A percentile compares a stretch with the other conserved stretches of the same genome.
Evolutionary conservation across 2,797 vertebrate species (phyloP).

Genomic region (Clarias platycephalus): DNA sequence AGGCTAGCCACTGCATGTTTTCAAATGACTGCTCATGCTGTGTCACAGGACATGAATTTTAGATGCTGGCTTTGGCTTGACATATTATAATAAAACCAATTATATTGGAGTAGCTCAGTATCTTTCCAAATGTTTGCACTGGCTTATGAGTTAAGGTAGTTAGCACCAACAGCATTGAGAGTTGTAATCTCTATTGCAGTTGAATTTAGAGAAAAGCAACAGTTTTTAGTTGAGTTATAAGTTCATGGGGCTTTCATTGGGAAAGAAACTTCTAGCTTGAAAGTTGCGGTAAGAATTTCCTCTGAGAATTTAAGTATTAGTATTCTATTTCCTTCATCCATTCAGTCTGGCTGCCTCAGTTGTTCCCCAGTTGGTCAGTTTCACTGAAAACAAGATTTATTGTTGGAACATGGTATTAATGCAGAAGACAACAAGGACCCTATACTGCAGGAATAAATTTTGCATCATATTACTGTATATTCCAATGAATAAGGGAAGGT

Average conservation of each 20-base stretch:
- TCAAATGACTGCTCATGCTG: background rate
- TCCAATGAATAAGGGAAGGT: background rate
- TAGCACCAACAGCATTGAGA: background rate
- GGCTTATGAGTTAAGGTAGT: background rate
- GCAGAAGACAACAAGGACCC: background rate
- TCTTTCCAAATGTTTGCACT: background rate
- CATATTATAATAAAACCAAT: background rate
- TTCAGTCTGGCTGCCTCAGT: slow-evolving; percentile 38
- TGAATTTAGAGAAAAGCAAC: background rate
- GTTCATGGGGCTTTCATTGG: background rate
- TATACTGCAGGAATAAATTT: background rate
- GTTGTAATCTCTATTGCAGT: background rate
- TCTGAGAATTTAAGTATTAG: background rate
- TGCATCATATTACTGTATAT: background rate
- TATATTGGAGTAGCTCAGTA: background rate
- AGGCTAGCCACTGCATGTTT: background rate
- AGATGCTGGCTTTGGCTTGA: background rate
- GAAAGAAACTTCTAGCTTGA: background rate
- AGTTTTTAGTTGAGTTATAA: background rate
- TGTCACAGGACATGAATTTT: background rate
- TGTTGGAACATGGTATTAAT: background rate
- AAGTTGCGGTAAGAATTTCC: background rate
- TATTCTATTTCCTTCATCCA: slow-evolving; percentile 6
- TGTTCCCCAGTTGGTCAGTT: slow-evolving; percentile 22
- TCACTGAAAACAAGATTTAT: slow-evolving; percentile 47